Base-by-base conservation (phyloP, 2,888 invertebrate species). In the Ecdyonurus torrentis region DNA sequence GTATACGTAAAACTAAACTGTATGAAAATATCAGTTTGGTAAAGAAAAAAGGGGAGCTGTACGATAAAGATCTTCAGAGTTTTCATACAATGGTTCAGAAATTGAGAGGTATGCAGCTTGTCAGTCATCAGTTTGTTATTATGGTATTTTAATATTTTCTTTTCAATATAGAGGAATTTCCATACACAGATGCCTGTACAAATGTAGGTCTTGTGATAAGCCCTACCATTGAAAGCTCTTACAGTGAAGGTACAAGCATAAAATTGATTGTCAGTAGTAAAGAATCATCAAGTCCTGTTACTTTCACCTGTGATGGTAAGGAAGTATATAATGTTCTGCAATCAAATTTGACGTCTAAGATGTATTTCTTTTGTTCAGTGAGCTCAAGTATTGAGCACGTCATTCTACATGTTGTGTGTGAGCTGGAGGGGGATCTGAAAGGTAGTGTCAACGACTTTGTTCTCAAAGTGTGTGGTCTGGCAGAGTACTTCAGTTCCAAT, bases 231-330 rank as follows among this genome's bases (percentile, higher is more conserved):
- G 87, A 89, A 68, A 89, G 87, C 72, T 81, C 83, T 67, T 89
- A 90, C 74, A 82, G 85, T 25, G 83, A 83, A 65, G 83, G 86
- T 67, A 89, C 91, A 61, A 94, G 93, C 73, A 89, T 96, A 68
- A 95, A 95, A 77, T 79, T 97, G 67, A 81, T 91, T 70, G 89
- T 97, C 65, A 73, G 71, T 66, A 64, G 69, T 20, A 60, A 65
- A 61, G 62, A 61, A 22, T 67, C 70, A 10, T 67, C 69, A 58
- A 75, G 75, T 60, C 90, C 94, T 5, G 84, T 93, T 69, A 83
- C 83, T 15, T 96, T 97, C 74, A 95, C 94, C 52, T 94, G 94
- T 72, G 93, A 95, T 76, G 89, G 94, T 93, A 77, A 79, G 79
- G 70, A 66, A 61, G 55, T 61, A 55, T 61, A 58, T 59, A 19